Evolutionary conservation across 2,888 invertebrate species (phyloP), one percentile per base, ranked within the genome.

Genomic region (Deroplatys truncata): DNA sequence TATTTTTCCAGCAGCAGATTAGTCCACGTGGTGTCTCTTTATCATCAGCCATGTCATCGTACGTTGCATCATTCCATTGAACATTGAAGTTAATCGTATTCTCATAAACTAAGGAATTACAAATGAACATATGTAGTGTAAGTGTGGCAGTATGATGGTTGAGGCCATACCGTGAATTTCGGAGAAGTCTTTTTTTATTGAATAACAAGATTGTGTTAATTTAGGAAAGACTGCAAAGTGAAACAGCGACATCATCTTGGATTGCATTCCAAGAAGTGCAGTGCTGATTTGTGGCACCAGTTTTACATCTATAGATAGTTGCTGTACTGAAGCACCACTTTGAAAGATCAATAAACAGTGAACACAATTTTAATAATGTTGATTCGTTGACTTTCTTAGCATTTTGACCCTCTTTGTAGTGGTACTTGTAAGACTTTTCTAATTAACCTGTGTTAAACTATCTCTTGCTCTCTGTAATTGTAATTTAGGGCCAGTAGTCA

Each of bases 1-100:
- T 35, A 89, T 89, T 82, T 82, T 90, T 90, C n/a, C 91, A 91
- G 91, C 91, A 89, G 91, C 89, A 88, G 90, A 90, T 90, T 90
- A 90, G 90, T 89, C 72, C 89, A 84, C 87, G 83, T 87, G 87
- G 87, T 86, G 89, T 90, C 85, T 88, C 88, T 90, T 43, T 85
- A 72, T 90, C 90, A 90, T 90, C 85, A 72, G 82, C 89, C 83
- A 86, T 88, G 43, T 86, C 89, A 85, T 90, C 88, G 56, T 85
- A 86, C 9, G 43, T 87, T 87, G 28, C 89, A 87, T 88, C 90
- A 89, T 90, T 90, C 90, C 90, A 90, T 90, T 88, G 84, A 29
- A 72, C 20, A 72, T 20, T 20, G 49, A 72, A 72, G 20, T 72
- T 72, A 13, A 72, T 72, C 20, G 56, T 72, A 72, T 72, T 72